Percentiles rank a stretch among this genome's conserved stretches.
phyloP scores from a whole-genome alignment of 2,888 invertebrate species.

The Herminia tarsipennalis region DNA sequence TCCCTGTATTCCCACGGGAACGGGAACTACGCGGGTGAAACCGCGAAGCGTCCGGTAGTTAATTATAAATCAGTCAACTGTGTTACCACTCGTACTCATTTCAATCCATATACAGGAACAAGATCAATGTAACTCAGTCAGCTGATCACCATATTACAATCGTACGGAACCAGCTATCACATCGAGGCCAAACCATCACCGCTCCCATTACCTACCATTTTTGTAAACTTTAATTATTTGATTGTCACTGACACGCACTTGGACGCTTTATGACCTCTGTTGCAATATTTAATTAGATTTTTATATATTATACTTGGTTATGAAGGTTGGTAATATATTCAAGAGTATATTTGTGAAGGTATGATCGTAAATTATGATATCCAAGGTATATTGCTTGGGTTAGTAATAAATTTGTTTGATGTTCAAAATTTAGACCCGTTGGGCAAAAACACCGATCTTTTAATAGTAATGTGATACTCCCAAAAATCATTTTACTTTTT shows the following conservation, averaged over 20 bases:
- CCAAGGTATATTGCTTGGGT: too few species aligned
- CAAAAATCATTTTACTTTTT: too few species aligned
- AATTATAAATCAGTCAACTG: too few species aligned
- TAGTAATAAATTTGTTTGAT: too few species aligned
- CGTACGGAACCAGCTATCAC: conserved; percentile 7
- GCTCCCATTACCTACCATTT: conserved; percentile 24
- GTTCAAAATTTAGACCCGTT: too few species aligned
- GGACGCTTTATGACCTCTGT: conserved; percentile 20
- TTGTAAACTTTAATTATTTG: conserved; percentile 38
- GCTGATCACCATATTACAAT: conserved; percentile 4
- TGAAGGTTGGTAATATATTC: conserved; percentile 13
- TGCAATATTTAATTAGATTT: conserved; percentile 31
- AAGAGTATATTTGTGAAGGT: too few species aligned
- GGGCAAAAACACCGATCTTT: too few species aligned
- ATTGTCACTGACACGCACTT: conserved; percentile 44
- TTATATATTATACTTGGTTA: conserved; percentile 11
- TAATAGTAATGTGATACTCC: too few species aligned
- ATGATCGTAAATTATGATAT: too few species aligned
- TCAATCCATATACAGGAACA: neutral
- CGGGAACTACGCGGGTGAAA: too few species aligned
- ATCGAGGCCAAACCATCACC: conserved; percentile 24
- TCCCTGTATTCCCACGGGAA: too few species aligned
- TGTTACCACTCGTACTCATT: neutral
- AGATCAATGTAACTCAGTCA: neutral
- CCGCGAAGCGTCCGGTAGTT: too few species aligned